Evolutionary conservation across 35 echinoderm and acorn worm species (phyloP).

Genomic region (Acanthaster planci): DNA sequence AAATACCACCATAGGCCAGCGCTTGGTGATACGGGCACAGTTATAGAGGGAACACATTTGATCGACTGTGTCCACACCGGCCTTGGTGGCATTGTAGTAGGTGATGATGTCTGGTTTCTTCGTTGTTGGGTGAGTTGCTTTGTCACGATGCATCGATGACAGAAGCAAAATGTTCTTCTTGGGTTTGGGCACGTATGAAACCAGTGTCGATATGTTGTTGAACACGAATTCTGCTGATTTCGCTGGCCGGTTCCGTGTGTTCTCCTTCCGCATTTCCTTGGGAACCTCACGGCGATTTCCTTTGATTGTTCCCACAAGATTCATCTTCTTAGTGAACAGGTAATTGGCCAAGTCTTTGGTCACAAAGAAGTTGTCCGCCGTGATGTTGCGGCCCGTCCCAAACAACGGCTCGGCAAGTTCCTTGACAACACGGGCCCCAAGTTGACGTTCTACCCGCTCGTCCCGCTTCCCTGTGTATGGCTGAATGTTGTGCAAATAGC

Average conservation of each 20-base stretch:
- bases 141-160: no score
- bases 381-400: no score
- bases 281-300: background rate
- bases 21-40: background rate
- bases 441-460: background rate
- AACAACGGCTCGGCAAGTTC: no score
- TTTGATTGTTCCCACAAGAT: background rate
- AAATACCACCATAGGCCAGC: conserved; percentile 1
- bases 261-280: background rate
- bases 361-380: background rate
- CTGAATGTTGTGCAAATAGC: background rate
- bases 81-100: no score
- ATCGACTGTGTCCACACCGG: background rate
- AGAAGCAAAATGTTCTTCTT: no score
- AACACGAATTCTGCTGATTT: background rate
- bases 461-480: background rate
- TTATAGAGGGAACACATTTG: background rate
- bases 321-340: background rate
- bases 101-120: background rate
- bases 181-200: background rate
- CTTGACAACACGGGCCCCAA: background rate
- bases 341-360: background rate
- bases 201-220: background rate
- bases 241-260: background rate
- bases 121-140: background rate